Conservation (phyloP, 37 sponge, comb jelly and placozoan species). For the Lycopodina hypogea region DNA sequence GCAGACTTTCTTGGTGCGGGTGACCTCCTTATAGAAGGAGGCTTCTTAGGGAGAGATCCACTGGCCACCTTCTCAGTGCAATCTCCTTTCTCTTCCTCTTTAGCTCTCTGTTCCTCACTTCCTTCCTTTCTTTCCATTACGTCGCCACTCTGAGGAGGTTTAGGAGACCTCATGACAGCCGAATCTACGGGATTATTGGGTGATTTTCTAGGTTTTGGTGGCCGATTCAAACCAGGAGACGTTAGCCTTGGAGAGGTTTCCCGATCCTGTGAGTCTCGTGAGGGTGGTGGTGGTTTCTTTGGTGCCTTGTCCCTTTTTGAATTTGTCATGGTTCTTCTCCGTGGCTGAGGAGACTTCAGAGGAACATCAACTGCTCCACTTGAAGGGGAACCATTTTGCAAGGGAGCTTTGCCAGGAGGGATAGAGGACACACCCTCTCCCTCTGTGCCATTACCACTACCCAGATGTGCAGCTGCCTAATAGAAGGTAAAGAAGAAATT, state of each 20-base stretch:
- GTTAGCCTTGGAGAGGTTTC: not conserved
- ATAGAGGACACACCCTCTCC: too few species aligned
- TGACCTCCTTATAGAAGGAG: conserved; percentile 7
- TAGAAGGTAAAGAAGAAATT: too few species aligned
- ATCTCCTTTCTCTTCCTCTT: not conserved
- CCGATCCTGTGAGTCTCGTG: not conserved
- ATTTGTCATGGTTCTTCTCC: not conserved
- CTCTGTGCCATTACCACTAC: too few species aligned
- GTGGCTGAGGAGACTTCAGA: not conserved
- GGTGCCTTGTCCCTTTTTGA: not conserved
- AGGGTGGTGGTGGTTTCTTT: not conserved
- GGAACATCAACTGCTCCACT: not conserved
- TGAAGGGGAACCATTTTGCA: too few species aligned
- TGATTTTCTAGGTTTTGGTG: conserved; percentile 8
- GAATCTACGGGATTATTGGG: not conserved
- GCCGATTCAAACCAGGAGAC: not conserved
- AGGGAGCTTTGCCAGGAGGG: too few species aligned
- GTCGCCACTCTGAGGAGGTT: not conserved
- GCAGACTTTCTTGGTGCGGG: not conserved
- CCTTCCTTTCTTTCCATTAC: not conserved
- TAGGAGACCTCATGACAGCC: not conserved
- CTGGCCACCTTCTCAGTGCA: not conserved
- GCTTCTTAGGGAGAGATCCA: not conserved
- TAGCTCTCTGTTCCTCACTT: not conserved
- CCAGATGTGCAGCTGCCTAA: too few species aligned